Conservation (phyloP, 2,888 invertebrate genomes). For the Drosophila monieri region DNA sequence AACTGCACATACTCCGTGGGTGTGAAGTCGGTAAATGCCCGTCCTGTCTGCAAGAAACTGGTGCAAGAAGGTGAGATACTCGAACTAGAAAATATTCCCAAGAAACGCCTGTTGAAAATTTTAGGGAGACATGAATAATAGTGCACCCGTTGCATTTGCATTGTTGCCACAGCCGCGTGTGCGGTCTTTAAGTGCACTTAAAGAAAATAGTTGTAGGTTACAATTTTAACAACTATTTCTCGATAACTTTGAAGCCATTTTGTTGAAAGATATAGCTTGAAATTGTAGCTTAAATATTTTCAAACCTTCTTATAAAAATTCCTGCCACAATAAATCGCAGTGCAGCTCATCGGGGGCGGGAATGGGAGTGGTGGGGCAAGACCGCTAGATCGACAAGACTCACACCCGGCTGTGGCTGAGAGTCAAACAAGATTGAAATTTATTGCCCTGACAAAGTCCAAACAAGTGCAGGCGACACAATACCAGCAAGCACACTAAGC, state of each 20-base stretch:
- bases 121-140: slow-evolving; percentile 25
- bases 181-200: slow-evolving; percentile 21
- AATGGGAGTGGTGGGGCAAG: slow-evolving; percentile 1
- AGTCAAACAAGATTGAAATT: slow-evolving; percentile 80
- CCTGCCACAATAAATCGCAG: background rate
- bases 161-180: slow-evolving; percentile 34
- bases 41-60: slow-evolving; percentile 90
- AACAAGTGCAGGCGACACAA: slow-evolving; percentile 65
- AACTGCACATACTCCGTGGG: slow-evolving; percentile 85
- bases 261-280: too few relatives aligned
- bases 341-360: background rate
- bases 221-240: background rate
- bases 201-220: background rate
- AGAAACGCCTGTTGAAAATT: background rate
- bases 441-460: slow-evolving; percentile 69
- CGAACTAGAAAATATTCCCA: background rate
- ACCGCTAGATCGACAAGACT: slow-evolving; percentile 37
- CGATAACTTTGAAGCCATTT: background rate
- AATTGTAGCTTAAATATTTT: too few relatives aligned
- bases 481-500: slow-evolving; percentile 11
- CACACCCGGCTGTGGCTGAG: slow-evolving; percentile 47
- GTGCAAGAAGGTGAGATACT: slow-evolving; percentile 88
- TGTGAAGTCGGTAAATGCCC: slow-evolving; percentile 84
- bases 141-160: slow-evolving; percentile 39
- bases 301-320: background rate